Evolutionary conservation across 2,113 vertebrate species (phyloP), one percentile per base, ranked within the genome.

Genomic region (Catharus fuscescens): DNA sequence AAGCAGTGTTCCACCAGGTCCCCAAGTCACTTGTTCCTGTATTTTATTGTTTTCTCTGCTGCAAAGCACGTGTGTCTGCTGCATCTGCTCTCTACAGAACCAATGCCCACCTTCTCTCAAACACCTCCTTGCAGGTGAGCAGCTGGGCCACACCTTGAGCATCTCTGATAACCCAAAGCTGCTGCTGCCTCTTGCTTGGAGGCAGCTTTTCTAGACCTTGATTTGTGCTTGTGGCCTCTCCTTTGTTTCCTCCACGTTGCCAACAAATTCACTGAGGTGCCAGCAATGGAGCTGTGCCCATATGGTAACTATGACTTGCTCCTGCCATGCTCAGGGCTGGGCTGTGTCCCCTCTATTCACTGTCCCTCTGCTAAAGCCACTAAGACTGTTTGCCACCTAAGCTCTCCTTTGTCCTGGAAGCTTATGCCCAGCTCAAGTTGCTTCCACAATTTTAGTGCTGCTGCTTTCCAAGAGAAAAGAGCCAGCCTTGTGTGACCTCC

Each of bases 401-500:
- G 56, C 73, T 57, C 47, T 28, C 69, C 70, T 96, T 93, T 97
- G 88, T 93, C 50, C 62, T 61, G 18, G 50, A 53, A 94, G 88
- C 59, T 95, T 90, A 71, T 79, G 57, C 31, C 83, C 80, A 78
- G 56, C 80, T 96, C 56, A 12, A 18, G 77, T 74, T 86, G 56
- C 84, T 96, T 91, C 95, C 90, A 94, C 83, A 94, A 2, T 15
- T 96, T 92, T 45, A 81, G 72, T 25, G 45, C 45, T 80, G 60
- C 59, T 91, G n/a, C 38, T 92, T 86, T 88, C 54, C 2, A 9
- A 86, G 72, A 60, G 60, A 62, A 83, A 86, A 74, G 80, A 50
- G 18, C 15, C 23, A 13, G 26, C 38, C 79, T 45, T 53, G 42
- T 56, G 0, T 82, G 64, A 91, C 14, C 52, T n/a, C 18, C 8